These are phyloP conservation scores for Paraescarpia echinospica DNA, from an alignment of 1,140 invertebrate genomes.

Conservation along the genomic window DNA sequence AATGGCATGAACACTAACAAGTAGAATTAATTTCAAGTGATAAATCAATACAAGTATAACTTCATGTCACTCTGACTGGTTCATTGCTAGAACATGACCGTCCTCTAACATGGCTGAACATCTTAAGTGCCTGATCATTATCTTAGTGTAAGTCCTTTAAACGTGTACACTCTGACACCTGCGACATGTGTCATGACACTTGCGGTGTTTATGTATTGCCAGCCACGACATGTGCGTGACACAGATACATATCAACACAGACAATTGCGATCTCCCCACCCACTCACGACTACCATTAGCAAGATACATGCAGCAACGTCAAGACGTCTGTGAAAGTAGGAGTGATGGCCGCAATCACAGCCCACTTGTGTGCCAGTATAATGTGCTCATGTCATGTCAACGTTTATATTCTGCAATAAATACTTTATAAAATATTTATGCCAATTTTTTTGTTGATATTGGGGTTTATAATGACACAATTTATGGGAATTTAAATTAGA, in stretches of 20 bases:
- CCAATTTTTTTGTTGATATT: too few species aligned
- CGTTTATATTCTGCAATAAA: too few species aligned
- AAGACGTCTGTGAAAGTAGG: background rate
- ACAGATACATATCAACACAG: background rate
- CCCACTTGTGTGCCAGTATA: too few species aligned
- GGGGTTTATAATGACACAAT: too few species aligned
- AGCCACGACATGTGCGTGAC: background rate
- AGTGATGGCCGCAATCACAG: too few species aligned
- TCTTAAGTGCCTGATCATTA: background rate
- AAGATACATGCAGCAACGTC: background rate
- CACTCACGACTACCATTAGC: background rate
- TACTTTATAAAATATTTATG: too few species aligned
- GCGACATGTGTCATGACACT: background rate
- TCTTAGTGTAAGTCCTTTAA: background rate
- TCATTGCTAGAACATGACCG: background rate
- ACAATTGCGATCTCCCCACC: background rate
- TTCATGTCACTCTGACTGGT: background rate
- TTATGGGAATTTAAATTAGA: too few species aligned
- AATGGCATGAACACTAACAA: background rate
- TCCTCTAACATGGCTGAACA: background rate
- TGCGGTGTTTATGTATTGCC: background rate
- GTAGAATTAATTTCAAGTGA: background rate
- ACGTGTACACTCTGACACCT: background rate
- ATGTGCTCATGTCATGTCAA: too few species aligned
- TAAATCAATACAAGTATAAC: background rate